Percentiles rank a stretch among this genome's conserved stretches.
phyloP scores from a whole-genome alignment of 2,888 invertebrate species.

The Calameuta filiformis region DNA sequence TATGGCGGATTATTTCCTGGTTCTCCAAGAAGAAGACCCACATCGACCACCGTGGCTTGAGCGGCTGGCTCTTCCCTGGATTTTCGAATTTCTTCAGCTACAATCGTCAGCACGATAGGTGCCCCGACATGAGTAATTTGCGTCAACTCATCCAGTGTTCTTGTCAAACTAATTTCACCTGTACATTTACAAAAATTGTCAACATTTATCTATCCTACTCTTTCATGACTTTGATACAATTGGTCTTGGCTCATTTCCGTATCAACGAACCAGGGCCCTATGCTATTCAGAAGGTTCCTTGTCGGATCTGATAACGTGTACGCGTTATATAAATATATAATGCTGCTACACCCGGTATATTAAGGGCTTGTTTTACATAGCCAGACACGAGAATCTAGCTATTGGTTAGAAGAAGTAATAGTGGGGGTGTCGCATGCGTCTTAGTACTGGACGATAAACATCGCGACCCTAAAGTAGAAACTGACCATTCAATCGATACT shows the following conservation, averaged over 20 bases:
- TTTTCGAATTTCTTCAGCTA: slow-evolving; percentile 86
- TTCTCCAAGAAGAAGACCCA: slow-evolving; percentile 85
- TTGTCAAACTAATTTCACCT: slow-evolving; percentile 78
- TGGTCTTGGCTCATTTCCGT: neutral
- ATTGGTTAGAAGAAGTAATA: slow-evolving; percentile 10
- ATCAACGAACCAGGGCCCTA: neutral
- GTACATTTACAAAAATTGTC: slow-evolving; percentile 31
- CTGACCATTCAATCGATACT: slow-evolving; percentile 40
- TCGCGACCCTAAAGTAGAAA: slow-evolving; percentile 31
- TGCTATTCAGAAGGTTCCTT: neutral
- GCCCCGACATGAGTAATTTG: slow-evolving; percentile 85
- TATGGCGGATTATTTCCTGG: slow-evolving; percentile 81
- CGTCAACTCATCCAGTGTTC: slow-evolving; percentile 82
- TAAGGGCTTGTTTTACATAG: slow-evolving; percentile 30
- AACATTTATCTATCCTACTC: neutral
- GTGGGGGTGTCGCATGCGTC: slow-evolving; percentile 2
- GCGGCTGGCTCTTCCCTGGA: slow-evolving; percentile 80
- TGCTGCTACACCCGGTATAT: neutral
- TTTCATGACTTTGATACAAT: neutral
- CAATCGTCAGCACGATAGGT: slow-evolving; percentile 84
- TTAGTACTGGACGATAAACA: slow-evolving; percentile 25
- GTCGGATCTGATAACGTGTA: neutral
- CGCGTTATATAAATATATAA: neutral
- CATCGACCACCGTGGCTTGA: slow-evolving; percentile 83
- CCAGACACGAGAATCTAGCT: slow-evolving; percentile 12